Base-by-base conservation (phyloP, 2,113 vertebrate species). In the Hemibagrus wyckioides region DNA sequence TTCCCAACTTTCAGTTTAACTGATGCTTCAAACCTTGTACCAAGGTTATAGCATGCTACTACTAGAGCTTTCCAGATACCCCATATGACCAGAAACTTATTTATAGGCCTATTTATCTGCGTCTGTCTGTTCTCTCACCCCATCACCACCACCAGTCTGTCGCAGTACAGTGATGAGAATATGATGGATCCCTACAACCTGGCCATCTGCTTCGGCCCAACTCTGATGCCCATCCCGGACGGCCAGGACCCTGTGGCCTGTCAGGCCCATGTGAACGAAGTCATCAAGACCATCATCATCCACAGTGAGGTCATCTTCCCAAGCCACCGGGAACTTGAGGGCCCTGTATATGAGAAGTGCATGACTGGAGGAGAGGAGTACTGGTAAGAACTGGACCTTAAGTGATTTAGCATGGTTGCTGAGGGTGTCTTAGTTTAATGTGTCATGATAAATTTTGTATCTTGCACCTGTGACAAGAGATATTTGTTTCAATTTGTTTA, bases 181-280 rank as follows among this genome's bases (percentile, higher is more conserved):
- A 99, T 99, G 98, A 99, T 99, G 98, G 98, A 99, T 90, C 96
- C 98, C 89, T 99, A 99, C 94, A 99, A 99, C 94, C 91, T 99
- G 90, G 98, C 98, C 89, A 99, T 99, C 94, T 99, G 98, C 96
- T 99, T 99, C 6, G 98, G 98, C 82, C 98, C 98, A 90, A 99
- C 98, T 0, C 93, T 99, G 92, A 99, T 99, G 97, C 98, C 97
- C 87, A 99, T 99, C 85, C 98, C 98, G 0, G 98, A 99, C 0
- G 97, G 97, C 41, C 97, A 99, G 93, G 98, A 99, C 92, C 98
- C 97, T 0, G 98, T 99, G 90, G 94, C 97, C 91, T 99, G 98
- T 93, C 98, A 99, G 92, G 97, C 97, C 41, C 98, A 99, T 0
- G 98, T 99, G 94, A 99, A 99, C 6, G 98, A 99, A 93, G 96